Evolutionary conservation across 2,888 invertebrate genomes (phyloP), one percentile per base, ranked within the genome.

Genomic region (Cerastoderma edule): DNA sequence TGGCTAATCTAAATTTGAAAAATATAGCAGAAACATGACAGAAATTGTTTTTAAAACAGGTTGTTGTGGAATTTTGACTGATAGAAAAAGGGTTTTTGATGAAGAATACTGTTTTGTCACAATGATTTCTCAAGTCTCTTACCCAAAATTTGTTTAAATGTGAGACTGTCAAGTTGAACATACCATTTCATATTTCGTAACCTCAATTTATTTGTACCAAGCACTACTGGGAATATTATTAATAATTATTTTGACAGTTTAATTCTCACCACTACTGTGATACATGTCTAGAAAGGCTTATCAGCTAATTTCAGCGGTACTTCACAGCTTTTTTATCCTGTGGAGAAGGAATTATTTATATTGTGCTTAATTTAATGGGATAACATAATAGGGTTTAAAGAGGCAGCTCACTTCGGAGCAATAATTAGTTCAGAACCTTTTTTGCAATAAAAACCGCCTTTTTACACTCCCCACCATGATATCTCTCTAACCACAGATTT

Each of bases 291-390:
- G 39, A 60, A 27, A 24, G 60, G 60, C 60, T 60, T 60, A 60
- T 60, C 60, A 39, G n/a, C 60, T 60, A 60, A 60, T 60, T 60
- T 60, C 60, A 60, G 60, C 22, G 27, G 39, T 39, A 60, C 60
- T 60, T 60, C 60, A 60, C n/a, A 60, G 8, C 39, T 28, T 60
- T 33, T 56, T 28, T 60, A 60, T 60, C 39, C 24, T 33, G 33
- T 39, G 24, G 60, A 60, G 60, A 39, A 39, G 24, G 39, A 60
- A 60, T 39, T 60, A 60, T 60, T 60, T 60, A 60, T 60, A 60
- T 60, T 60, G 60, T 60, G 39, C 60, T 60, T 60, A 39, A 39
- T 60, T 60, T 60, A 60, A 60, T 60, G 39, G 35, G 39, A 60
- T 60, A 35, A 60, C 60, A 60, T 60, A 60, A 39, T 39, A 39